These are phyloP conservation scores for Melikaiella ostensackeni DNA, from an alignment of 2,888 invertebrate genomes.

Conservation along the genomic window DNA sequence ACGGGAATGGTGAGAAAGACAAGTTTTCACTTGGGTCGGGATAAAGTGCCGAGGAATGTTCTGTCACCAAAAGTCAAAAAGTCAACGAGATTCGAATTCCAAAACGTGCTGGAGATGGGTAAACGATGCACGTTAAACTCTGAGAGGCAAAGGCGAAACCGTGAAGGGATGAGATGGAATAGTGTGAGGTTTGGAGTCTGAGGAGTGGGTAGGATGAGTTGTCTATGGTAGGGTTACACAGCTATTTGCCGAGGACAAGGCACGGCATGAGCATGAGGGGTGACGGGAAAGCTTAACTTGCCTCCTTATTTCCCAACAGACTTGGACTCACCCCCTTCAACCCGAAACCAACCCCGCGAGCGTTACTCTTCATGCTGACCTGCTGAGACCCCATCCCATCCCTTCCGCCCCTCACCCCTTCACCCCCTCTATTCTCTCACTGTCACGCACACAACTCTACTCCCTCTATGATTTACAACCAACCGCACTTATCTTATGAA, in stretches of 20 bases:
- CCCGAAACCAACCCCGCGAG: constrained; percentile 50
- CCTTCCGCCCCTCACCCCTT: too few relatives aligned
- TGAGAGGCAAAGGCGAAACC: constrained; percentile 56
- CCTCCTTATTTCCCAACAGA: constrained; percentile 77
- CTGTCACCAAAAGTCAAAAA: background rate
- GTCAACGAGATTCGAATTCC: background rate
- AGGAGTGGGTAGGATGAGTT: constrained; percentile 54
- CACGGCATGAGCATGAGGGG: constrained; percentile 56
- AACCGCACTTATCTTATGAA: constrained; percentile 70
- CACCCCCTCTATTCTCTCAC: constrained; percentile 48
- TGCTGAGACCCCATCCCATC: constrained; percentile 45
- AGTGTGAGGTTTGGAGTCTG: constrained; percentile 48
- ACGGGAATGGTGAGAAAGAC: background rate
- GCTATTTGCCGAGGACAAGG: constrained; percentile 71
- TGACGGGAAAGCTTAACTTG: constrained; percentile 67
- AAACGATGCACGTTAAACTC: constrained; percentile 57
- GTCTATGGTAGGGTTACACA: constrained; percentile 67
- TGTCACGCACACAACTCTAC: constrained; percentile 53
- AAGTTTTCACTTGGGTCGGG: background rate
- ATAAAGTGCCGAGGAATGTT: background rate
- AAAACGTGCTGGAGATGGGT: constrained; percentile 49
- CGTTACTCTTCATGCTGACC: constrained; percentile 62
- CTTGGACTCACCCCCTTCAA: constrained; percentile 62
- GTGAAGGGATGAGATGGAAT: constrained; percentile 54
- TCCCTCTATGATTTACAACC: constrained; percentile 69